These are phyloP conservation scores for Euplagia quadripunctaria DNA, from an alignment of 2,888 invertebrate species.

Conservation along the genomic window DNA sequence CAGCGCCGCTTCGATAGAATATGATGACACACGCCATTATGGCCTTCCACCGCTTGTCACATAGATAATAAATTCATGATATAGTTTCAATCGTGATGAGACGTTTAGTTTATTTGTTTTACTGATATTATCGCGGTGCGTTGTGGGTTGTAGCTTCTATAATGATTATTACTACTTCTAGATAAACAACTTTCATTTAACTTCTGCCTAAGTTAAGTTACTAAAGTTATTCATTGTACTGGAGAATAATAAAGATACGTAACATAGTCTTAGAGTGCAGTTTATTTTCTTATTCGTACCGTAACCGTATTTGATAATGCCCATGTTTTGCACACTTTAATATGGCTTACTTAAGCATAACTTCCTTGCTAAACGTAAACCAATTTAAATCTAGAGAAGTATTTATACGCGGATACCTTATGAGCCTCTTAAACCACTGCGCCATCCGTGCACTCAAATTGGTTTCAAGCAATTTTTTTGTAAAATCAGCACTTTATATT, in stretches of 20 bases:
- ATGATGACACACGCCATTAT: slow-evolving; percentile 83
- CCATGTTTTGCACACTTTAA: too few species aligned
- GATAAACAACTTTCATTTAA: slow-evolving; percentile 5
- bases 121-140: slow-evolving; percentile 56
- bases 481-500: too few species aligned
- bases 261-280: background rate
- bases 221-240: background rate
- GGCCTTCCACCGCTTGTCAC: slow-evolving; percentile 73
- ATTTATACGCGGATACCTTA: background rate
- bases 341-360: too few species aligned
- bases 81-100: slow-evolving; percentile 72
- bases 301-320: background rate
- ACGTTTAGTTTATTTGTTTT: slow-evolving; percentile 67
- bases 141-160: slow-evolving; percentile 33
- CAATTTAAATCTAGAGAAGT: background rate
- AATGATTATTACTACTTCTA: slow-evolving; percentile 37
- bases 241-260: background rate
- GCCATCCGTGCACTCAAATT: too few species aligned
- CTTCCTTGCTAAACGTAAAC: too few species aligned
- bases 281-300: background rate
- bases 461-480: too few species aligned
- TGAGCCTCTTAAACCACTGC: too few species aligned
- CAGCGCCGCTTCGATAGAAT: slow-evolving; percentile 77
- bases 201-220: background rate
- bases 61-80: slow-evolving; percentile 74